Conservation (phyloP, 2,888 invertebrate genomes). For the Andrena flavipes region DNA sequence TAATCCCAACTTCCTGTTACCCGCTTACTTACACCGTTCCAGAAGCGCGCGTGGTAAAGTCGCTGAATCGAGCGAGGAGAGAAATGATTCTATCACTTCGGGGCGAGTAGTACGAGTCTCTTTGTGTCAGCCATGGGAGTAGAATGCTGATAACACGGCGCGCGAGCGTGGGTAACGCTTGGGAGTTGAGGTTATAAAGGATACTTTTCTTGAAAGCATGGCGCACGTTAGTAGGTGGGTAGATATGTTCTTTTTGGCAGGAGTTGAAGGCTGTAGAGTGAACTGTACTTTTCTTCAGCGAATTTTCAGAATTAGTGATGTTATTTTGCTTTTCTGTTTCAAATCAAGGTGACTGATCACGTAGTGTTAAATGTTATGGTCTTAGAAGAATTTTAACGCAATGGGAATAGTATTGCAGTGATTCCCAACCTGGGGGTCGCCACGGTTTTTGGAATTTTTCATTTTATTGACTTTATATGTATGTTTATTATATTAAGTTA, state of each 20-base stretch:
- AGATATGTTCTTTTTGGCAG: no score
- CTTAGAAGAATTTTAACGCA: no score
- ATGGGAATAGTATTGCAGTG: no score
- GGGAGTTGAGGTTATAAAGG: no score
- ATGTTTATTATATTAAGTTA: no score
- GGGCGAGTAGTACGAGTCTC: neutral
- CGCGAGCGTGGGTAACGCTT: no score
- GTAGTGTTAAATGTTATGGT: neutral
- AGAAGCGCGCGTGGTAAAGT: neutral
- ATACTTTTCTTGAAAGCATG: no score
- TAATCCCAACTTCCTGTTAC: constrained; percentile 9
- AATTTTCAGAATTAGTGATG: neutral
- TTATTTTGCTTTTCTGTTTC: neutral
- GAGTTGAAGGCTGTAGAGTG: neutral
- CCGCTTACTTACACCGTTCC: neutral
- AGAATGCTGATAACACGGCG: no score
- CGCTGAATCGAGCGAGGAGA: constrained; percentile 3
- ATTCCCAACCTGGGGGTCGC: no score
- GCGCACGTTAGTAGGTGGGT: no score
- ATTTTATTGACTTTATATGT: no score
- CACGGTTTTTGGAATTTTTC: no score
- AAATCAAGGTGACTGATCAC: neutral
- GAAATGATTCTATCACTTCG: constrained; percentile 4
- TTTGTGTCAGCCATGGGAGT: neutral
- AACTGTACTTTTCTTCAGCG: neutral